Conservation (phyloP, 2,888 invertebrate species). For the Psylliodes chrysocephalus region DNA sequence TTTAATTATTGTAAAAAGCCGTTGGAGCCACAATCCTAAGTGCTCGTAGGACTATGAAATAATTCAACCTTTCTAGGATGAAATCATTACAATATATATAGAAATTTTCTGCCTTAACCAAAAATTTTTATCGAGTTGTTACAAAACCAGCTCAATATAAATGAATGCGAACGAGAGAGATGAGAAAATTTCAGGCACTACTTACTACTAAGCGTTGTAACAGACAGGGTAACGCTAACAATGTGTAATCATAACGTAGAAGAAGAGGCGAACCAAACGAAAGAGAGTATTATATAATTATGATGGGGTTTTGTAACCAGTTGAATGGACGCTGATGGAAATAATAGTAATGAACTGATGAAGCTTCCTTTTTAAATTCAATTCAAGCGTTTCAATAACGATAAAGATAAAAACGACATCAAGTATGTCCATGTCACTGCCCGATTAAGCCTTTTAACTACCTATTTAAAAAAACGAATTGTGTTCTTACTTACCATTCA, state of each 20-base stretch:
- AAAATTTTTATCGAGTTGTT: too few relatives aligned
- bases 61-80: too few relatives aligned
- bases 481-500: too few relatives aligned
- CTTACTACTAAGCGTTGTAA: neutral
- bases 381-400: conserved; percentile 19
- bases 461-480: too few relatives aligned
- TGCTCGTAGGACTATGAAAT: too few relatives aligned
- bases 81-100: too few relatives aligned
- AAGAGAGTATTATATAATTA: conserved; percentile 29
- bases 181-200: neutral
- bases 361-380: conserved; percentile 32
- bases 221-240: conserved; percentile 24
- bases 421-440: neutral
- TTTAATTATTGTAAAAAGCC: too few relatives aligned
- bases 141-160: too few relatives aligned
- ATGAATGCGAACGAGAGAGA: too few relatives aligned
- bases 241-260: conserved; percentile 22
- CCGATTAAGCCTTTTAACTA: too few relatives aligned
- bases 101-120: too few relatives aligned
- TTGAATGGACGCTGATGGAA: conserved; percentile 32
- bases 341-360: conserved; percentile 26
- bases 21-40: too few relatives aligned
- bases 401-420: neutral
- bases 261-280: conserved; percentile 6
- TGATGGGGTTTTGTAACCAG: conserved; percentile 25